Base-by-base conservation (phyloP, 1,140 invertebrate genomes). In the Diorhabda carinulata region DNA sequence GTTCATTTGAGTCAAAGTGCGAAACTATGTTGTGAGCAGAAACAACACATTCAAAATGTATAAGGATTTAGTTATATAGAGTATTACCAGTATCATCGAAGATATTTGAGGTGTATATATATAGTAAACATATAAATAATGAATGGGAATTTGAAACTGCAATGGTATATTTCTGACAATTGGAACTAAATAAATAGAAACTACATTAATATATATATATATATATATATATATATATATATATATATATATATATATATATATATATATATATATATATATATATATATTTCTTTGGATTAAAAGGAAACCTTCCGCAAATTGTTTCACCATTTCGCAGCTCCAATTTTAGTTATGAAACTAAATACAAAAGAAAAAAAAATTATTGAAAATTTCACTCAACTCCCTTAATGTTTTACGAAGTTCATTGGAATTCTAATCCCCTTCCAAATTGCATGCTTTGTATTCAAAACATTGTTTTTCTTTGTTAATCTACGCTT, bases 201-300 rank as follows among this genome's bases (percentile, higher is more conserved):
- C 25, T 47, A 47, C 5, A 47, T 47, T 47, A 5, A 47, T 47
- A 47, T 47, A 47, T 5, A 47, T 47, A 47, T 47, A 47, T 5
- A 47, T 47, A 47, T 47, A 47, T 47, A 47, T 47, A 52, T 52
- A 52, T 52, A 52, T 52, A 52, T 52, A 52, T 52, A 52, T 52
- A 52, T 52, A 52, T 52, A 52, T 52, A 52, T 52, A 52, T 52
- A 52, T 52, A 52, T 52, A 52, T 52, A 52, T 52, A 52, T 52
- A 52, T 52, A 52, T 52, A 52, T 52, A 52, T 52, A 52, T 52
- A 52, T 52, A 9, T 52, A 9, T 52, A 52, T 9, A 6, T 52
- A 52, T 52, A 52, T 6, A 52, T 52, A 6, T 5, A 52, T 52
- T 52, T 52, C 8, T 52, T 52, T 52, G 5, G 8, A 52, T 5